Base-by-base conservation (phyloP, 2,113 vertebrate species). In the Pseudorectes ferrugineus region DNA sequence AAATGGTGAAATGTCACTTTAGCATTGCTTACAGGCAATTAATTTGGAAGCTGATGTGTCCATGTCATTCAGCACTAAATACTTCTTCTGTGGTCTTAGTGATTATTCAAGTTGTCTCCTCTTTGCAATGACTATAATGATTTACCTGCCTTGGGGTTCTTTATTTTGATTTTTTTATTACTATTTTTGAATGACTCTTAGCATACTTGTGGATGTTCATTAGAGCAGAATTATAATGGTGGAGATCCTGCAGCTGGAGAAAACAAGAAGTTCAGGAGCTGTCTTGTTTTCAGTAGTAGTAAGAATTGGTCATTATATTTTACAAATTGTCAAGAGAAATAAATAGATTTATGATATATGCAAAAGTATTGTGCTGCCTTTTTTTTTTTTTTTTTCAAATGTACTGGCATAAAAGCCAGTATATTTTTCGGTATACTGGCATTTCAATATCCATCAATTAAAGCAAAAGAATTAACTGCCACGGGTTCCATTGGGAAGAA, bases 361-460 rank as follows among this genome's bases (percentile, higher is more conserved):
- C 20, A 73, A 33, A 80, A 86, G 54, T 54, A 58, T 35, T 48
- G 28, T 81, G 14, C 23, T 80, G 14, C 26, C 7, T 66, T 70
- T 66, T 58, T 55, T 61, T 35, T 38, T 38, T 42, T 57, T 42
- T 59, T 21, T 29, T 1, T 2, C 20, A 46, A 67, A 93, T 57
- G 22, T 23, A 61, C n/a, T 73, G 18, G 6, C 38, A 83, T 86
- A 89, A 92, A 86, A 74, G 16, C 15, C n/a, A 17, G 25, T 77
- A 35, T 95, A 66, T 91, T 92, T 73, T 91, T 77, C 25, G 8
- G 8, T 94, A 46, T 35, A 15, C 38, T 92, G 73, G 61, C 73
- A 85, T 72, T 95, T 87, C 86, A 86, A 84, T 95, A 88, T 92
- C 61, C 68, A 91, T 89, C 80, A 94, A 91, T 94, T 93, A 91